These are phyloP conservation scores for Diplodus puntazzo DNA, from an alignment of 2,797 vertebrate genomes.

Conservation along the genomic window DNA sequence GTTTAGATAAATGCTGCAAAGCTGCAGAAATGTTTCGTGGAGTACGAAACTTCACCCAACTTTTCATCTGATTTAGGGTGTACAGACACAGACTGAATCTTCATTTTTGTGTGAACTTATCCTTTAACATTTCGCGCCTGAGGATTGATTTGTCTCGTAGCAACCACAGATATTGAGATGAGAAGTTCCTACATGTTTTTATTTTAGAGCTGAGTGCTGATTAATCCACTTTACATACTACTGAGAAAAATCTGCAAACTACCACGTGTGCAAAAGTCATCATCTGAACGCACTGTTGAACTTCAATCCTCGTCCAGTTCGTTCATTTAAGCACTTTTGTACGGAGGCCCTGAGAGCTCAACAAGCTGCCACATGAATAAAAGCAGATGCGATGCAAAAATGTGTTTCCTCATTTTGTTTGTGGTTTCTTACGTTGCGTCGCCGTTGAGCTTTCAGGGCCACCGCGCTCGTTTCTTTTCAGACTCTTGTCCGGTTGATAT, in stretches of 20 bases:
- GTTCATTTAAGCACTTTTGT: background rate
- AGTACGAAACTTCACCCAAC: no score
- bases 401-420: background rate
- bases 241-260: background rate
- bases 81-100: no score
- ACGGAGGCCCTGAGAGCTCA: background rate
- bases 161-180: background rate
- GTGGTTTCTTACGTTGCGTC: background rate
- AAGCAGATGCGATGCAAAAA: no score
- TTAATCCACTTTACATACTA: background rate
- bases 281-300: constrained; percentile 10
- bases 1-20: no score
- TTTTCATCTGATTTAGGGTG: no score
- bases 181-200: background rate
- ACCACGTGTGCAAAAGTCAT: background rate
- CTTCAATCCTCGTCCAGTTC: background rate
- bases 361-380: background rate
- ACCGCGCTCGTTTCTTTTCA: background rate
- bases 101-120: no score
- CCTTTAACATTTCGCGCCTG: background rate
- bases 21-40: no score
- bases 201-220: background rate
- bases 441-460: background rate
- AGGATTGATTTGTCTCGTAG: background rate
- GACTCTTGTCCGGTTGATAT: background rate